Evolutionary conservation across 2,888 invertebrate species (phyloP).

Genomic region (Hemithea aestivaria): DNA sequence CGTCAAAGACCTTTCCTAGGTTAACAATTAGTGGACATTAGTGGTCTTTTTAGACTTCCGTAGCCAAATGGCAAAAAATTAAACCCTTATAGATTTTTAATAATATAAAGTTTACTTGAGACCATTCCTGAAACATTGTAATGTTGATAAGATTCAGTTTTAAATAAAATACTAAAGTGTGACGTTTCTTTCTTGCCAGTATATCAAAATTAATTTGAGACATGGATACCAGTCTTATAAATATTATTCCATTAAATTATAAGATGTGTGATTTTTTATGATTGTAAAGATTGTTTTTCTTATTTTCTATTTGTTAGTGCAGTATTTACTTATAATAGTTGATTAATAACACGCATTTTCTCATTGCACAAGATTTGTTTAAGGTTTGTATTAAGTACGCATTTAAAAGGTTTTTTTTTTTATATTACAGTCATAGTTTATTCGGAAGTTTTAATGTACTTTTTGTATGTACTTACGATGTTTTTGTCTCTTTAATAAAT

Average conservation of each 20-base stretch:
- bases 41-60: too few relatives aligned
- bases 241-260: slow-evolving; percentile 42
- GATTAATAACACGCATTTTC: slow-evolving; percentile 17
- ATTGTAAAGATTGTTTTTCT: slow-evolving; percentile 31
- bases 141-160: too few relatives aligned
- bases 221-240: slow-evolving; percentile 39
- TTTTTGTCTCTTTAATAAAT: slow-evolving; percentile 61
- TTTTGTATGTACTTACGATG: slow-evolving; percentile 68
- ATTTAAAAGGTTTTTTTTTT: slow-evolving; percentile 30
- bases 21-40: too few relatives aligned
- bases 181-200: slow-evolving; percentile 15
- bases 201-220: slow-evolving; percentile 1
- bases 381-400: slow-evolving; percentile 30
- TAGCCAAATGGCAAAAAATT: too few relatives aligned
- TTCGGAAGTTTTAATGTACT: slow-evolving; percentile 43
- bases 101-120: too few relatives aligned
- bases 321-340: slow-evolving; percentile 11
- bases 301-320: slow-evolving; percentile 24
- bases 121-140: too few relatives aligned
- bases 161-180: too few relatives aligned
- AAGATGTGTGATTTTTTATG: slow-evolving; percentile 30
- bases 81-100: too few relatives aligned
- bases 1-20: too few relatives aligned
- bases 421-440: slow-evolving; percentile 41
- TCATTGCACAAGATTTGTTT: slow-evolving; percentile 18